Percentiles rank a stretch among this genome's conserved stretches.
Conservation (phyloP, 2,888 invertebrate species). For the Coleophora deauratella region DNA sequence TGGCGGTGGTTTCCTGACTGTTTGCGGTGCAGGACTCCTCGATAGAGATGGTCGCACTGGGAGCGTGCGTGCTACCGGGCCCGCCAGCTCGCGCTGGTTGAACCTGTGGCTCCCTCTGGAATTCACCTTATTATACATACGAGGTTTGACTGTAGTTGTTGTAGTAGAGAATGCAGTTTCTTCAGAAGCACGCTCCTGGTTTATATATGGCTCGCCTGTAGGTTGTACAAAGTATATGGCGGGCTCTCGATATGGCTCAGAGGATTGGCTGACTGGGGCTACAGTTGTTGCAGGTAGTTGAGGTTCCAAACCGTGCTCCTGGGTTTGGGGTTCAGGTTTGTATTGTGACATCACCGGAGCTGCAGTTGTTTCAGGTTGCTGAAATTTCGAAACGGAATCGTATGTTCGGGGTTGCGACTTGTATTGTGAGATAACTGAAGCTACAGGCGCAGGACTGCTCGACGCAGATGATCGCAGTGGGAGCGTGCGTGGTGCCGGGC, state of each 20-base stretch:
- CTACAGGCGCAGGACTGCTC: conserved; percentile 8
- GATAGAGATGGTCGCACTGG: too few species aligned
- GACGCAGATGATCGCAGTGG: too few species aligned
- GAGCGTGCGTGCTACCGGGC: background rate
- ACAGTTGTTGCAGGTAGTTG: too few species aligned
- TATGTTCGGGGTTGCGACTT: too few species aligned
- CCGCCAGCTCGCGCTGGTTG: conserved; percentile 20
- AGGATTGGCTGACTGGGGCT: too few species aligned
- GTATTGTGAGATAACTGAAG: too few species aligned
- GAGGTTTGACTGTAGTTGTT: background rate
- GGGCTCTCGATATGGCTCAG: too few species aligned
- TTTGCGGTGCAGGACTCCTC: conserved; percentile 8
- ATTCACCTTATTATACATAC: conserved; percentile 8
- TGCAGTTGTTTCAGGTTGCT: too few species aligned
- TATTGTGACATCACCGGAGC: too few species aligned
- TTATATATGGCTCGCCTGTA: background rate
- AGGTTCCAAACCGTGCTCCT: too few species aligned
- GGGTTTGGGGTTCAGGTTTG: too few species aligned
- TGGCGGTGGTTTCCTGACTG: conserved; percentile 17
- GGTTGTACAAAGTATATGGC: background rate
- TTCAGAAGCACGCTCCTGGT: background rate
- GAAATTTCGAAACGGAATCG: too few species aligned
- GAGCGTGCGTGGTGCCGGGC: background rate
- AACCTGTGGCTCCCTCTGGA: conserved; percentile 35
- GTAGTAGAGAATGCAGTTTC: background rate